A percentile compares a stretch with the other conserved stretches of the same genome.
Conservation (phyloP, 2,888 invertebrate genomes). For the Drosophila vallismaia region DNA sequence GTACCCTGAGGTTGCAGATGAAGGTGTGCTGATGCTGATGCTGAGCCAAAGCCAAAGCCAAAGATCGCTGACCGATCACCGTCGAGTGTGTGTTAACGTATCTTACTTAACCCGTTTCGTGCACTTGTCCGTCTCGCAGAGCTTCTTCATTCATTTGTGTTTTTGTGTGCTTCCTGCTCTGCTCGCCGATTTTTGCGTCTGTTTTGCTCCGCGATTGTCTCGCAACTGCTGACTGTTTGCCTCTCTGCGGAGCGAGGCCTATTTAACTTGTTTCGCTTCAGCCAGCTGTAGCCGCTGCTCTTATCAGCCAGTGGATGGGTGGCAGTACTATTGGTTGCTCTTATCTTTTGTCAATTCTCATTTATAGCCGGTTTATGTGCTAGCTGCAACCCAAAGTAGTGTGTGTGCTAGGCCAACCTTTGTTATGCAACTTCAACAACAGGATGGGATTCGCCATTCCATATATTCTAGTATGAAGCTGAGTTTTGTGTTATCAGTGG, state of each 20-base stretch:
- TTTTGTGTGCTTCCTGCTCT: slow-evolving; percentile 21
- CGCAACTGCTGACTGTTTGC: slow-evolving; percentile 53
- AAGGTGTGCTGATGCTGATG: slow-evolving; percentile 20
- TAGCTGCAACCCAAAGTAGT: background rate
- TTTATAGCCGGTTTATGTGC: background rate
- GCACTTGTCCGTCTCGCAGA: slow-evolving; percentile 59
- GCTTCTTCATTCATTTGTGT: slow-evolving; percentile 27
- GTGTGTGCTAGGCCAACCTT: background rate
- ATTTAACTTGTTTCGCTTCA: slow-evolving; percentile 39
- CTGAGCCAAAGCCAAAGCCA: slow-evolving; percentile 43
- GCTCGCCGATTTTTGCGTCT: slow-evolving; percentile 51
- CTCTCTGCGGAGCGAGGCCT: slow-evolving; percentile 26
- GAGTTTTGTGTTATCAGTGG: background rate
- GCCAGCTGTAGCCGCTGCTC: slow-evolving; percentile 1
- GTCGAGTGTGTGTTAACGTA: slow-evolving; percentile 27
- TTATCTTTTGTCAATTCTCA: slow-evolving; percentile 1
- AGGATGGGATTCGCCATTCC: background rate
- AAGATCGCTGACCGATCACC: slow-evolving; percentile 72
- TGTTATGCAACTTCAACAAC: slow-evolving; percentile 1
- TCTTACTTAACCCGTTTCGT: slow-evolving; percentile 73
- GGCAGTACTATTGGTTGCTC: background rate
- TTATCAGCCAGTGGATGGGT: slow-evolving; percentile 14
- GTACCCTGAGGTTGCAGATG: slow-evolving; percentile 33
- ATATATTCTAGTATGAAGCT: background rate
- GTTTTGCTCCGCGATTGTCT: slow-evolving; percentile 62